Base-by-base conservation (phyloP, 2,888 invertebrate species). In the Melinaea menophilus region DNA sequence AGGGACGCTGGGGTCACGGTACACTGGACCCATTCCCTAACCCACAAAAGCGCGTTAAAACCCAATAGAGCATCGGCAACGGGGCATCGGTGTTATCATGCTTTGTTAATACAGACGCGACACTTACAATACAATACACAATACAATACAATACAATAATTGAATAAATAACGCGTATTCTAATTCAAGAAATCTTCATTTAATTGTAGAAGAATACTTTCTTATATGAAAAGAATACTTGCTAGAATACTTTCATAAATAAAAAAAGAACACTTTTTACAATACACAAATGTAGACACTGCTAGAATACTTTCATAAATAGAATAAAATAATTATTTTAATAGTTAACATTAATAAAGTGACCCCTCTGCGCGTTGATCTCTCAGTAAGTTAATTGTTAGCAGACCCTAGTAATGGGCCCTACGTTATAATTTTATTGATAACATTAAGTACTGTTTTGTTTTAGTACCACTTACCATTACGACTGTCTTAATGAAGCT, bases 41-140 rank as follows among this genome's bases (percentile, higher is more conserved):
- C 86, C 86, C 87, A 86, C 86, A 84, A 87, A 86, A 79, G 81
- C 78, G 82, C 82, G 84, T 87, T 88, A 88, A 86, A 86, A 81
- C 84, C 83, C 84, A 83, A 86, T 86, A 82, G 82, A 81, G 75
- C n/a, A n/a, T n/a, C n/a, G n/a, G n/a, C n/a, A n/a, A n/a, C 72
- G 71, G 78, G 76, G 76, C 74, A 80, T 74, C 78, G 73, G 74
- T 77, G 76, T 73, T 78, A 71, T 74, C 62, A 63, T 67, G 69
- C 71, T 69, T 65, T 73, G 71, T 56, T 68, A 55, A n/a, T 13
- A 11, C 56, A 70, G 70, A 70, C 59, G 61, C 59, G 66, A 33
- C 62, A 61, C 4, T 11, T 9, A 22, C 22, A 3, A 2, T 41
- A 41, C 2, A 41, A 9, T 9, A 9, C 7, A 37, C 2, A 9